Percentiles rank a stretch among this genome's conserved stretches.
Conservation (phyloP, 2,888 invertebrate genomes). For the Alentia gelatinosa region DNA sequence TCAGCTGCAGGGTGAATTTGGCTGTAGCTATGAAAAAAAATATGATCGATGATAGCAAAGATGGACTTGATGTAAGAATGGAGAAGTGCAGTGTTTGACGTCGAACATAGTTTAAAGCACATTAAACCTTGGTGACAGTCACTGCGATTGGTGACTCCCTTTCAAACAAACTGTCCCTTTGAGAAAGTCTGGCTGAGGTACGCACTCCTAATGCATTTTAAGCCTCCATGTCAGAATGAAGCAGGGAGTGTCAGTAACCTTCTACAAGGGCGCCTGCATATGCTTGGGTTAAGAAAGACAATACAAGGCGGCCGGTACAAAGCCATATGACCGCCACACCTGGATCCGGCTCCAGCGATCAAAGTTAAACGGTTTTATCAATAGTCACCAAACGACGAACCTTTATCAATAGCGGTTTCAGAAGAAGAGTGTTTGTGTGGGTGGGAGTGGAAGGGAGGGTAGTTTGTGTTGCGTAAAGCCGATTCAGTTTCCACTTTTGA, state of each 20-base stretch:
- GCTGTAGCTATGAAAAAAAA: not conserved
- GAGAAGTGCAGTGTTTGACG: not conserved
- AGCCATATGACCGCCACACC: slow-evolving; percentile 12
- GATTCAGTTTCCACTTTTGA: not conserved
- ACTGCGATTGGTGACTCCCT: not conserved
- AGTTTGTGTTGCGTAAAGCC: not conserved
- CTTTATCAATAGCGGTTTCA: not conserved
- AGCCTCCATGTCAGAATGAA: slow-evolving; percentile 24
- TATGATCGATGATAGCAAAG: not conserved
- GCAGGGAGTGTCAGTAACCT: not conserved
- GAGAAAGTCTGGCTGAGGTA: not conserved
- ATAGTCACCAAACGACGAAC: not conserved
- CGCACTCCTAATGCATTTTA: slow-evolving; percentile 9
- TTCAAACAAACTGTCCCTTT: not conserved
- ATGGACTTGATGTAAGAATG: not conserved
- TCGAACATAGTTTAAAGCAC: not conserved
- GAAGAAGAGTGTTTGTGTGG: not conserved
- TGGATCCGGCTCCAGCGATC: not conserved
- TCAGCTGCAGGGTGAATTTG: not conserved
- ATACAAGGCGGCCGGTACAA: not conserved
- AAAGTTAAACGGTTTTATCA: slow-evolving; percentile 29
- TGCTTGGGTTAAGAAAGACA: not conserved
- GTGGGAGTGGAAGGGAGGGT: not conserved
- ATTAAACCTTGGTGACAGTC: not conserved
- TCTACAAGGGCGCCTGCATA: not conserved